phyloP scores from a whole-genome alignment of 2,797 vertebrate species.

The Aplochiton taeniatus region DNA sequence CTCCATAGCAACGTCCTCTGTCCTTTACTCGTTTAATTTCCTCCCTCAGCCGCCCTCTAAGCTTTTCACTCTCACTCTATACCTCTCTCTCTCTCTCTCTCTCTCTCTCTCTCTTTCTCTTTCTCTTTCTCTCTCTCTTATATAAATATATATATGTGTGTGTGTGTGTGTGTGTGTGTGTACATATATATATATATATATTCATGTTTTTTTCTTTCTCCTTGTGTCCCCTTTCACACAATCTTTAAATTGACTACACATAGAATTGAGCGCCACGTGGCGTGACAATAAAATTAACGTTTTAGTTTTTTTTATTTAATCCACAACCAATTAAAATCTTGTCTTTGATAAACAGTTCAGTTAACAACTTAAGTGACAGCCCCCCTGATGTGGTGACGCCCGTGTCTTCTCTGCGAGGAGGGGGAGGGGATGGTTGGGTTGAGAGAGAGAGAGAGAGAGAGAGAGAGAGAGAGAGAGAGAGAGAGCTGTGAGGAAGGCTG shows the following conservation, averaged over 20 bases:
- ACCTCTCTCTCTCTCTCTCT: background rate
- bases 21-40: slow-evolving; percentile 10
- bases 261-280: slow-evolving; percentile 2
- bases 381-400: background rate
- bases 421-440: background rate
- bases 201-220: too few species aligned
- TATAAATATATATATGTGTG: too few species aligned
- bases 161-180: too few species aligned
- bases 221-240: slow-evolving; percentile 28
- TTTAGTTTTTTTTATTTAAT: slow-evolving; percentile 23
- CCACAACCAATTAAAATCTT: slow-evolving; percentile 30
- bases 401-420: slow-evolving; percentile 7
- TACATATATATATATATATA: too few species aligned
- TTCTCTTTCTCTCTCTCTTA: slow-evolving; percentile 10
- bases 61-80: background rate
- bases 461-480: background rate
- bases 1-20: slow-evolving; percentile 43
- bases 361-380: slow-evolving; percentile 22
- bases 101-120: slow-evolving; percentile 20
- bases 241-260: slow-evolving; percentile 18
- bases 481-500: background rate
- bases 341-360: slow-evolving; percentile 25
- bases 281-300: slow-evolving; percentile 4
- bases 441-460: background rate
- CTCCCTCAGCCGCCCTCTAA: background rate